Conservation (phyloP, 2,113 vertebrate species). For the Caranx ignobilis region DNA sequence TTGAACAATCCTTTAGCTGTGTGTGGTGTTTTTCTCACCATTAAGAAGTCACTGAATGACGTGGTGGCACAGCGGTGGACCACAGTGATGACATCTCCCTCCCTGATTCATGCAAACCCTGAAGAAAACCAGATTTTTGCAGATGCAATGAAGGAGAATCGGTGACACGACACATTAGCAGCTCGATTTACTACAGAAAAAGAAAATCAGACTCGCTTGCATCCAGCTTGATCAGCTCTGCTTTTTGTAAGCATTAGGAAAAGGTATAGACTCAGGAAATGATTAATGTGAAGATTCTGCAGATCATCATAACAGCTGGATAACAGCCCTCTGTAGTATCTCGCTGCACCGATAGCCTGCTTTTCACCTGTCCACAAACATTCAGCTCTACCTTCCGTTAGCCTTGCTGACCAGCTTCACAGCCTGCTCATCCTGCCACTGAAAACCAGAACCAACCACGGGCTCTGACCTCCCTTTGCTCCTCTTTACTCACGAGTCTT, state of each 20-base stretch:
- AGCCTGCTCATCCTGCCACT: neutral
- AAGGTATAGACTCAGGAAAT: conserved; percentile 9
- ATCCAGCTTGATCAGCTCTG: conserved; percentile 17
- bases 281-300: conserved; percentile 12
- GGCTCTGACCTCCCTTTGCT: conserved; percentile 36
- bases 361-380: conserved; percentile 46
- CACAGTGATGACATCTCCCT: conserved; percentile 49
- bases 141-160: conserved; percentile 9
- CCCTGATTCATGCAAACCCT: conserved; percentile 29
- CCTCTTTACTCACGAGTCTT: conserved; percentile 9
- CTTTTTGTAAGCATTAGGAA: neutral
- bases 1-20: conserved; percentile 24
- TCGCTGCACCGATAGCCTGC: conserved; percentile 25
- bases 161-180: conserved; percentile 51
- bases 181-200: conserved; percentile 34
- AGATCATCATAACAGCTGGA: conserved; percentile 35
- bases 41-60: conserved; percentile 24
- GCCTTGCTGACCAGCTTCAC: neutral
- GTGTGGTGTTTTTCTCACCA: conserved; percentile 1
- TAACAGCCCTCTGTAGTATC: conserved; percentile 7
- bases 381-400: conserved; percentile 47
- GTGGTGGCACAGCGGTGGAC: conserved; percentile 48
- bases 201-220: conserved; percentile 8
- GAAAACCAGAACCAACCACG: neutral
- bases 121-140: conserved; percentile 9